Conservation (phyloP, 2,113 vertebrate genomes). For the Brienomyrus longianalis region DNA sequence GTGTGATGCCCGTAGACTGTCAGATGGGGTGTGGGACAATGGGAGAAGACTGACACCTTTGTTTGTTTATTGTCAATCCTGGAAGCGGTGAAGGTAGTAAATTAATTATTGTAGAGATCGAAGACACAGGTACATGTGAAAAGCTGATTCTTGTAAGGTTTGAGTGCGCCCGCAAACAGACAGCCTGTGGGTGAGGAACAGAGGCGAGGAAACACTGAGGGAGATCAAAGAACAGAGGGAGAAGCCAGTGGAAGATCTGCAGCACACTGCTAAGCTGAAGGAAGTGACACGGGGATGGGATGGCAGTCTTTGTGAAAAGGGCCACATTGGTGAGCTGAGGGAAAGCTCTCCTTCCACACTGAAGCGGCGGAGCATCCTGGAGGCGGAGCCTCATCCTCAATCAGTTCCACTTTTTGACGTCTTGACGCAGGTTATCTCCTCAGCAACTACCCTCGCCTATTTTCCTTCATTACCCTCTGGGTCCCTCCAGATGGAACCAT, state of each 20-base stretch:
- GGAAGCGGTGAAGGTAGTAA: neutral
- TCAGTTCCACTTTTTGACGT: neutral
- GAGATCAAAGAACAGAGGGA: neutral
- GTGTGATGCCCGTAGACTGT: neutral
- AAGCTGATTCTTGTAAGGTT: neutral
- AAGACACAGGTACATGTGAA: neutral
- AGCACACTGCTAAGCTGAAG: neutral
- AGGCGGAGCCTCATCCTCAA: neutral
- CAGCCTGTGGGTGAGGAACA: neutral
- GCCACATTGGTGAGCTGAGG: neutral
- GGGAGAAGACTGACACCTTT: neutral
- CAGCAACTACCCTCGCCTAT: neutral
- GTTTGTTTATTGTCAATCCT: neutral
- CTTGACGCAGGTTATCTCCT: neutral
- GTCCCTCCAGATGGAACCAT: neutral
- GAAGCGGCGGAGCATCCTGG: neutral
- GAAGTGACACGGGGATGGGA: neutral
- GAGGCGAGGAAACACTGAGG: neutral
- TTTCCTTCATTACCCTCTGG: neutral
- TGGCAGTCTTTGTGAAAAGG: neutral
- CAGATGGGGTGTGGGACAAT: neutral
- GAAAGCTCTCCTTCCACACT: neutral
- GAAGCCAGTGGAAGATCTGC: neutral
- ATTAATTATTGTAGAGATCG: neutral
- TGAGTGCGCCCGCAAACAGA: neutral